phyloP scores from a whole-genome alignment of 2,797 vertebrate genomes.

The Mus spretus region DNA sequence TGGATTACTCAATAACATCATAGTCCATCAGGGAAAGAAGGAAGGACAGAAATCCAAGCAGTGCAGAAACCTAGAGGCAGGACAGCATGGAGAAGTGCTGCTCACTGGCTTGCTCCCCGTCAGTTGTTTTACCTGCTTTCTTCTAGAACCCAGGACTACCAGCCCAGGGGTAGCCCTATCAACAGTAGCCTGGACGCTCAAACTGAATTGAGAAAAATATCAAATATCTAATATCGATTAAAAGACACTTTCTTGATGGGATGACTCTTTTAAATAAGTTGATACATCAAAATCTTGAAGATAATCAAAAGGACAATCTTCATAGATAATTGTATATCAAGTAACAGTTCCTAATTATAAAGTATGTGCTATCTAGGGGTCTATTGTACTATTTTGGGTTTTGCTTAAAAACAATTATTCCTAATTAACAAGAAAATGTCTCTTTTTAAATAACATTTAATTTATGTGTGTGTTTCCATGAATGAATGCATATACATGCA shows the following conservation, averaged over 20 bases:
- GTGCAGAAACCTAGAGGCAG: neutral
- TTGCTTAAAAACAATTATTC: neutral
- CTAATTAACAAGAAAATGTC: neutral
- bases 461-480: neutral
- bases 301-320: neutral
- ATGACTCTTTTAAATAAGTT: neutral
- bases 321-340: neutral
- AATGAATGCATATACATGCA: neutral
- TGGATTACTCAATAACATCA: neutral
- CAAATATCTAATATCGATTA: neutral
- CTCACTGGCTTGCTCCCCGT: neutral
- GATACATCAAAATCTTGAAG: neutral
- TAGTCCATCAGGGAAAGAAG: neutral
- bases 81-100: neutral
- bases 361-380: neutral
- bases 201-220: conserved; percentile 5
- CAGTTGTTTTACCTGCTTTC: neutral
- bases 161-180: neutral
- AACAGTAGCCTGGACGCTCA: neutral
- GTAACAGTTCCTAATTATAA: conserved; percentile 25
- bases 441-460: neutral
- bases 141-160: neutral
- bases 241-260: neutral
- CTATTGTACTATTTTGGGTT: neutral
- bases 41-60: neutral